Evolutionary conservation across 2,888 invertebrate species (phyloP).

Genomic region (Cataglyphis rosenhaueri): DNA sequence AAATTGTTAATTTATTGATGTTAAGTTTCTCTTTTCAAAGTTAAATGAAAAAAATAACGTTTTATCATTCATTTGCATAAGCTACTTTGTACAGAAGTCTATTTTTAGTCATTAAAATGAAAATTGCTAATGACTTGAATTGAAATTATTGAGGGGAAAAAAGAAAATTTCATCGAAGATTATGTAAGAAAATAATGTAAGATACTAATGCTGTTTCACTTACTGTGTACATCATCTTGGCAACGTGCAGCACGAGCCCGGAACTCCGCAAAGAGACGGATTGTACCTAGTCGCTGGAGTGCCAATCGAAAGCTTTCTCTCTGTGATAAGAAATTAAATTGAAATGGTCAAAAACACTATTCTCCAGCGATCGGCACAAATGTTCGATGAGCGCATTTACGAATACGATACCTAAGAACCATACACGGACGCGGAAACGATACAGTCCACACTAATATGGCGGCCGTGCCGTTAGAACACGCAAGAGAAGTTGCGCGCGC

Average conservation of each 20-base stretch:
- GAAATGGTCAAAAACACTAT: not conserved
- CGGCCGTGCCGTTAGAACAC: conserved; percentile 56
- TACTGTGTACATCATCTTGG: conserved; percentile 87
- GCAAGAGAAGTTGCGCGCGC: conserved; percentile 18
- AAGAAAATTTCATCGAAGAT: not conserved
- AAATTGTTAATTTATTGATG: not conserved
- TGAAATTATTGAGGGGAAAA: not conserved
- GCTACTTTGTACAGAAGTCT: not conserved
- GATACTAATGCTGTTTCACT: conserved; percentile 68
- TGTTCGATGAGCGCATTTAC: not conserved
- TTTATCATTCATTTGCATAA: not conserved
- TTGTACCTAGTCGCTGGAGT: conserved; percentile 44
- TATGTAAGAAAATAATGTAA: not conserved
- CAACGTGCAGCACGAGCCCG: conserved; percentile 52
- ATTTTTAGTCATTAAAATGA: not conserved
- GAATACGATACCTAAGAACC: conserved; percentile 32
- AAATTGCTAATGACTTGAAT: not conserved
- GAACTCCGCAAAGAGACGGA: conserved; percentile 42
- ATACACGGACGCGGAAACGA: conserved; percentile 52
- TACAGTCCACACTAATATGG: conserved; percentile 72
- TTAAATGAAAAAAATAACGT: not conserved
- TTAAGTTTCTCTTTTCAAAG: not conserved
- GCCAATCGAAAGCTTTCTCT: conserved; percentile 36
- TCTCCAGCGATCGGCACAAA: not conserved
- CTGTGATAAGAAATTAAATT: not conserved